These are phyloP conservation scores for Ptychoptera contaminata DNA, from an alignment of 2,888 invertebrate species.

Conservation along the genomic window DNA sequence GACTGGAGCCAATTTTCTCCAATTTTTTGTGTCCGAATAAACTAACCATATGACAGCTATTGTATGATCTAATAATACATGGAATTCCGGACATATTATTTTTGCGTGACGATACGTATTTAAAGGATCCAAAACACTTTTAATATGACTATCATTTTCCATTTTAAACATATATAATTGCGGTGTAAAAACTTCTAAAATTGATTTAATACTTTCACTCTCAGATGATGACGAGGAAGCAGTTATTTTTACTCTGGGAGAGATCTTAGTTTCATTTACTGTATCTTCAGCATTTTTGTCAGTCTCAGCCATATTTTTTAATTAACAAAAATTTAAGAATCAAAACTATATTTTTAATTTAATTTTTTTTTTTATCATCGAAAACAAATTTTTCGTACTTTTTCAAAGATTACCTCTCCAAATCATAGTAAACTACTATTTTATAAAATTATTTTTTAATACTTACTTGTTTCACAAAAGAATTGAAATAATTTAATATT, in stretches of 20 bases:
- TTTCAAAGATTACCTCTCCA: too few relatives aligned
- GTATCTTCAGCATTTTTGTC: not conserved
- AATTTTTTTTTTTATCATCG: too few relatives aligned
- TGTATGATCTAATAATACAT: conserved; percentile 13
- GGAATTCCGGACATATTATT: conserved; percentile 12
- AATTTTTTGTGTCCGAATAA: conserved; percentile 8
- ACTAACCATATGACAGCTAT: conserved; percentile 14
- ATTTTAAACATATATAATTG: not conserved
- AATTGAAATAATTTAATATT: too few relatives aligned
- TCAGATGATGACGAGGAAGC: not conserved
- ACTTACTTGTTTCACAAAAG: too few relatives aligned
- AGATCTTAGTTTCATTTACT: too few relatives aligned
- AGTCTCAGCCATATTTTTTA: not conserved
- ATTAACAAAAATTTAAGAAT: not conserved
- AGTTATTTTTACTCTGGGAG: not conserved
- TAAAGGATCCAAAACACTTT: not conserved
- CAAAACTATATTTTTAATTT: too few relatives aligned
- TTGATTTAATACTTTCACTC: not conserved
- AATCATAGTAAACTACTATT: too few relatives aligned
- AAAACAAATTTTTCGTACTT: too few relatives aligned
- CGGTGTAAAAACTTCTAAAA: not conserved
- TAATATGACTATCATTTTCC: not conserved
- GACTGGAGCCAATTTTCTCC: conserved; percentile 6
- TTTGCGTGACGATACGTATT: not conserved
- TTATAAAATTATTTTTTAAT: too few relatives aligned